Evolutionary conservation across 2,113 vertebrate species (phyloP), one percentile per base, ranked within the genome.

Genomic region (Triplophysa siluroides): DNA sequence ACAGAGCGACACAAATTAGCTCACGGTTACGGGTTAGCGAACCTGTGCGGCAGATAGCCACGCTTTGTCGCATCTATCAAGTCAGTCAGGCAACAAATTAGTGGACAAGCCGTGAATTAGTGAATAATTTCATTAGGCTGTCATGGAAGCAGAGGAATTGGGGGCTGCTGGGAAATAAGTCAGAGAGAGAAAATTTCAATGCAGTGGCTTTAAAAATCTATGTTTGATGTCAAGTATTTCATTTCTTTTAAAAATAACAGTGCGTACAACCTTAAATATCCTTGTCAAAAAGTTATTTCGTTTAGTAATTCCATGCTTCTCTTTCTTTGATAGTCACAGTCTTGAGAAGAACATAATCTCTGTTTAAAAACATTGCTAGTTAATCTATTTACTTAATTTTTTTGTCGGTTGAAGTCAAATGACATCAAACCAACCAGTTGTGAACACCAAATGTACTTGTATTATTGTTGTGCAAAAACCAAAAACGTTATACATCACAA

Each of bases 21-120:
- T 75, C 68, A 65, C 83, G 72, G 83, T 79, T 82, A 66, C 61
- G 77, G 80, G 77, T 85, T 85, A 82, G 83, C 52, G 71, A 79
- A 82, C 79, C 80, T 82, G 83, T 14, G 50, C 61, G 29, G 66
- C 61, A 43, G 80, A 85, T 82, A 85, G 83, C 62, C 61, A 85
- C 23, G 72, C 83, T 73, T 63, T 65, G 80, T 73, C 65, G 76
- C 80, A 72, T 80, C 62, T 80, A 77, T 82, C 77, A 85, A 80
- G 72, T 9, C 77, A 82, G 60, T 73, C 80, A 54, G 60, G 77
- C 50, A 61, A 70, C 76, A 84, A 84, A 84, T 82, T 84, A 84
- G 80, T 64, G 71, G 77, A 81, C 70, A 76, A 26, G 58, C 38
- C n/a, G 56, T 78, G 83, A 79, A 75, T 68, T 63, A 69, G 81